These are phyloP conservation scores for Ennomos erosarius DNA, from an alignment of 2,888 invertebrate species.

Conservation along the genomic window DNA sequence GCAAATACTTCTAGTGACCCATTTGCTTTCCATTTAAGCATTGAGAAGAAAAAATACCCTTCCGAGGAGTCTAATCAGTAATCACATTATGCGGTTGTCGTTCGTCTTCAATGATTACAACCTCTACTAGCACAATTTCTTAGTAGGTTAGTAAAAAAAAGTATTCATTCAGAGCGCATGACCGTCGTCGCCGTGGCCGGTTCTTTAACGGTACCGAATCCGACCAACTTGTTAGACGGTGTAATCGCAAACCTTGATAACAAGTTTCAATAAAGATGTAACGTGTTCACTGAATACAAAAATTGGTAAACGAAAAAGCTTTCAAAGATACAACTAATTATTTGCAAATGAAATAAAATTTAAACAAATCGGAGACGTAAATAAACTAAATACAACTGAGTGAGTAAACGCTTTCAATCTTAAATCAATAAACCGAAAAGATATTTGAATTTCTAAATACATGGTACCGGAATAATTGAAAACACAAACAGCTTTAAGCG, in stretches of 20 bases:
- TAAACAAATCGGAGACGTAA: too few relatives aligned
- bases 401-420: too few relatives aligned
- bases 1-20: slow-evolving; percentile 15
- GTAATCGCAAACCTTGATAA: slow-evolving; percentile 48
- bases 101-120: slow-evolving; percentile 39
- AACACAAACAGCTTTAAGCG: slow-evolving; percentile 18
- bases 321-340: slow-evolving; percentile 1
- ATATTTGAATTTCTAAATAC: too few relatives aligned
- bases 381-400: too few relatives aligned
- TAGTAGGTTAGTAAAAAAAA: slow-evolving; percentile 69
- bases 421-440: too few relatives aligned
- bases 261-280: slow-evolving; percentile 39
- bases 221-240: slow-evolving; percentile 49
- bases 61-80: neutral
- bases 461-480: slow-evolving; percentile 11
- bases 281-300: slow-evolving; percentile 30
- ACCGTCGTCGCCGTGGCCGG: slow-evolving; percentile 56
- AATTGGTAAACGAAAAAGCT: neutral
- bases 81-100: slow-evolving; percentile 23
- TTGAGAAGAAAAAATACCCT: neutral
- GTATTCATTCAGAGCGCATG: slow-evolving; percentile 59
- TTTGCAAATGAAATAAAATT: slow-evolving; percentile 5
- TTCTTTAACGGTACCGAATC: slow-evolving; percentile 64
- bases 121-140: slow-evolving; percentile 56
- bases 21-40: slow-evolving; percentile 5